Evolutionary conservation across 2,797 vertebrate genomes (phyloP).

Genomic region (Phoxinus dragarum): DNA sequence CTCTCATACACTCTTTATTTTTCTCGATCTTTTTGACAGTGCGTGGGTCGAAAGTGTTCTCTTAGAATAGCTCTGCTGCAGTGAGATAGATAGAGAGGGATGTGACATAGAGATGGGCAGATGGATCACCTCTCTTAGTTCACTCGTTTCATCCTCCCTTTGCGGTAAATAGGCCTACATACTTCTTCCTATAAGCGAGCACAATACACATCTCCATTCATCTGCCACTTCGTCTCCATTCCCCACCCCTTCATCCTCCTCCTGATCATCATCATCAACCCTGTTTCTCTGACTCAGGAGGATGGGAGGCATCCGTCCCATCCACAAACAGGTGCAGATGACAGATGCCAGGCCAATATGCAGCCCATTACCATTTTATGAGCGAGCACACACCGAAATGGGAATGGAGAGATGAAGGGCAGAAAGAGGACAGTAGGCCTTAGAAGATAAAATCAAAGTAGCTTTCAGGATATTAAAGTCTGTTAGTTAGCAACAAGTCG

Average conservation of each 20-base stretch:
- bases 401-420: not conserved
- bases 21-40: slow-evolving; percentile 45
- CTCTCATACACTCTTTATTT: slow-evolving; percentile 43
- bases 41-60: slow-evolving; percentile 71
- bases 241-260: slow-evolving; percentile 18
- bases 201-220: slow-evolving; percentile 9
- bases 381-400: slow-evolving; percentile 47
- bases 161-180: slow-evolving; percentile 10
- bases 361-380: slow-evolving; percentile 12
- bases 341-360: slow-evolving; percentile 46
- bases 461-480: slow-evolving; percentile 5
- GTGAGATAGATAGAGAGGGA: slow-evolving; percentile 54
- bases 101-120: slow-evolving; percentile 34
- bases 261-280: not conserved
- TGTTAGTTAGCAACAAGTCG: slow-evolving; percentile 42
- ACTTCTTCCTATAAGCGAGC: slow-evolving; percentile 12
- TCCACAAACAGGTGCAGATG: slow-evolving; percentile 49
- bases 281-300: slow-evolving; percentile 38
- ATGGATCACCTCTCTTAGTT: slow-evolving; percentile 44
- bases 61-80: slow-evolving; percentile 72
- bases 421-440: slow-evolving; percentile 34
- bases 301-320: slow-evolving; percentile 29
- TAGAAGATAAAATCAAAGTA: not conserved
- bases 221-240: slow-evolving; percentile 23
- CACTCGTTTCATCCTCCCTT: slow-evolving; percentile 16